Evolutionary conservation across 2,797 vertebrate genomes (phyloP), one percentile per base, ranked within the genome.

Genomic region (Trachurus trachurus): DNA sequence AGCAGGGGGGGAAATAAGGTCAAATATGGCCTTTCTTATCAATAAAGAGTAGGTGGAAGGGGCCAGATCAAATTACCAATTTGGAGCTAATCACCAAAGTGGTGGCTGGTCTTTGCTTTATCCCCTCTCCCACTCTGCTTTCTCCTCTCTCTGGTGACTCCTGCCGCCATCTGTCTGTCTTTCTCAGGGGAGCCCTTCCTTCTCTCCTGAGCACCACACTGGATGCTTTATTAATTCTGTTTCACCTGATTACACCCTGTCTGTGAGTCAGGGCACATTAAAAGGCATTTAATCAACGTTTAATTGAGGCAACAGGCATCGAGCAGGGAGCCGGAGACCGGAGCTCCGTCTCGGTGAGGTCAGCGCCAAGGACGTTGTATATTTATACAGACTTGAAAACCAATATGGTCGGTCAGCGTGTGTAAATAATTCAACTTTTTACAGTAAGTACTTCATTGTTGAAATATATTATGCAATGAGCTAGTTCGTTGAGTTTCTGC

Each of bases 231-330:
- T 94, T 95, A 94, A 95, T 94, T 94, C 87, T 21, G 84, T 90
- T 94, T 92, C 86, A 92, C 92, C 93, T 94, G 94, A 95, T 96
- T 95, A 94, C 87, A 72, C 85, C 83, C 82, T 19, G 86, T 82
- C 89, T 86, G 81, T 76, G 78, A 90, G 85, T 88, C 89, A 79
- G 85, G 56, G 60, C 61, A 69, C 92, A 95, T 93, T 92, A 94
- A 94, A 93, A 94, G 93, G 86, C 94, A 95, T 95, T 95, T 95
- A 91, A 94, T 95, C 88, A 93, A 84, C 31, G 47, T 93, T 93
- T 93, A 80, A 94, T 93, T 88, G 88, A 56, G 50, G 73, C 65
- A 78, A 69, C 81, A 86, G 44, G 74, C 85, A 74, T 42, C 22
- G 52, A 83, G 78, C 76, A 66, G 59, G 69, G 74, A 76, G 76